Evolutionary conservation across 2,113 vertebrate genomes (phyloP).

Genomic region (Ctenodactylus gundi): DNA sequence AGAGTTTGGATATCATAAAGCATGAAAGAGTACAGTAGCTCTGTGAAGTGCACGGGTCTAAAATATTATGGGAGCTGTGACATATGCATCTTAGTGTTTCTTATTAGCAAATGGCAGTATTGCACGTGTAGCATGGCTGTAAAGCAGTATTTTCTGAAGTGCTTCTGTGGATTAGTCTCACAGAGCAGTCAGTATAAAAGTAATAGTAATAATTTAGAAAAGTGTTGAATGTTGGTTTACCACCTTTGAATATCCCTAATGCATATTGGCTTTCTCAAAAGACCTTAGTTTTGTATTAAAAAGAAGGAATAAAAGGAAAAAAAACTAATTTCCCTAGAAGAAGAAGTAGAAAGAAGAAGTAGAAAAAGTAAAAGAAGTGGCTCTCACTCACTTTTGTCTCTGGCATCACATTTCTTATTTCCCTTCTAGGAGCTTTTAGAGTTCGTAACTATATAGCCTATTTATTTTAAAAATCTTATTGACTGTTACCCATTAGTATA

Average conservation of each 20-base stretch:
- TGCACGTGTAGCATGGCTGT: neutral
- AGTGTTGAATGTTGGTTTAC: neutral
- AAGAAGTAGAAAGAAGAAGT: too few species aligned
- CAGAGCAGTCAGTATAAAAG: neutral
- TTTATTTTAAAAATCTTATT: conserved; percentile 1
- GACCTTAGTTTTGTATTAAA: neutral
- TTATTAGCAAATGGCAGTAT: neutral
- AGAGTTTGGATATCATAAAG: neutral
- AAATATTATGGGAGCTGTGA: neutral
- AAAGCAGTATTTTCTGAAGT: conserved; percentile 30
- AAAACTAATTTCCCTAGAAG: neutral
- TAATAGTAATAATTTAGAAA: conserved; percentile 46
- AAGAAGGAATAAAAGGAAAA: neutral
- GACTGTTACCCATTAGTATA: neutral
- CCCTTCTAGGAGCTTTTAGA: neutral
- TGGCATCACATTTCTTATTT: neutral
- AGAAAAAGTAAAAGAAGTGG: too few species aligned
- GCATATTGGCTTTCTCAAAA: conserved; percentile 28
- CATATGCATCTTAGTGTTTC: neutral
- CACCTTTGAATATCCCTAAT: conserved; percentile 20
- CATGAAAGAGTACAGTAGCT: neutral
- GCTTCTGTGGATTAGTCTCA: neutral
- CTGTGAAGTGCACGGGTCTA: neutral
- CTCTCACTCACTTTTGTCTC: neutral
- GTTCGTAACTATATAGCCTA: neutral